Conservation (phyloP, 2,888 invertebrate genomes). For the Habrosyne pyritoides region DNA sequence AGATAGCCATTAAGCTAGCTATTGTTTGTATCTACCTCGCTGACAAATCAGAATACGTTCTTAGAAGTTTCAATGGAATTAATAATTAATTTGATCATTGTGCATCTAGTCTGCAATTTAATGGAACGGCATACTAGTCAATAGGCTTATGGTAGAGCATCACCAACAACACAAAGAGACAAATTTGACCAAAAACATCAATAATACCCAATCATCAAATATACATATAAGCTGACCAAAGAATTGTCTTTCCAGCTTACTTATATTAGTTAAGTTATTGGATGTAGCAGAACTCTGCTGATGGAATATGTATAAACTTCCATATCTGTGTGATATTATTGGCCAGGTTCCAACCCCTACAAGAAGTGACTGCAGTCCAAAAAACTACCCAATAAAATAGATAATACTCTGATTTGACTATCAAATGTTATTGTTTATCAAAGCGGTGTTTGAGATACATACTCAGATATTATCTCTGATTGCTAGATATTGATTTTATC, state of each 20-base stretch:
- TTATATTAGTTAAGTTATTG: neutral
- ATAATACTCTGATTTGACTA: neutral
- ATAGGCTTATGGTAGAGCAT: too few species aligned
- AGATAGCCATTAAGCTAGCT: neutral
- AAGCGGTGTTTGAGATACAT: too few species aligned
- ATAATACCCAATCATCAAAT: neutral
- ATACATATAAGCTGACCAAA: neutral
- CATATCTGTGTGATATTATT: neutral
- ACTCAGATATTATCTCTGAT: too few species aligned
- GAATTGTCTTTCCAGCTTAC: neutral
- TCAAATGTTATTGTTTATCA: too few species aligned
- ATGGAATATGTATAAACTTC: neutral
- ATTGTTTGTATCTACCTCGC: neutral
- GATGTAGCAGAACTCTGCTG: neutral
- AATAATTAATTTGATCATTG: too few species aligned
- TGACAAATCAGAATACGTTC: neutral
- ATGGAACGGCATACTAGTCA: too few species aligned
- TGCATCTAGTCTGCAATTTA: too few species aligned
- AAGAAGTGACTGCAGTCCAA: neutral
- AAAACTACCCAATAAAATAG: neutral
- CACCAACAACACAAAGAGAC: too few species aligned
- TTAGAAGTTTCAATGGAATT: too few species aligned
- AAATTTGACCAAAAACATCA: neutral
- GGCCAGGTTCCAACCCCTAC: neutral
- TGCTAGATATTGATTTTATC: too few species aligned